These are phyloP conservation scores for Platalea minor DNA, from an alignment of 2,797 vertebrate genomes.

Conservation along the genomic window DNA sequence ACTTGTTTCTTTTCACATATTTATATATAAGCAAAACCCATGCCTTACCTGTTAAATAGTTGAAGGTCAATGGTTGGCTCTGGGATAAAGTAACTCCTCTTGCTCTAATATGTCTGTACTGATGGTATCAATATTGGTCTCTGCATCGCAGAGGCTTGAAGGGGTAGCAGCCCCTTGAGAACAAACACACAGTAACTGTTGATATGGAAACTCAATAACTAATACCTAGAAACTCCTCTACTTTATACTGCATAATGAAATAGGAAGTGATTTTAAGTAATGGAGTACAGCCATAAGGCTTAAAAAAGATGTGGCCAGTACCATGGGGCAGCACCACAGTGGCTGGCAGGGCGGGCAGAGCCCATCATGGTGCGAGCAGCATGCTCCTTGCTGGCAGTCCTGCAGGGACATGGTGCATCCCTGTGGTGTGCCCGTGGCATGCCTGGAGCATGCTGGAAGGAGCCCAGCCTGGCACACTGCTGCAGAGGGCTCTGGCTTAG, in stretches of 20 bases:
- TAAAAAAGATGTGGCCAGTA: background rate
- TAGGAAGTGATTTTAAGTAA: background rate
- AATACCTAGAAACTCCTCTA: background rate
- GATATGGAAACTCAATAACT: background rate
- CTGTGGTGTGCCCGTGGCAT: fast-evolving
- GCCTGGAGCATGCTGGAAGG: background rate
- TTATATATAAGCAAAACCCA: fast-evolving
- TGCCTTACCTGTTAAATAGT: background rate
- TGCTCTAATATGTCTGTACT: background rate
- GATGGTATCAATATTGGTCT: background rate
- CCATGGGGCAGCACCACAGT: fast-evolving
- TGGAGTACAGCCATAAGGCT: no score
- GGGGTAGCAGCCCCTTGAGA: background rate
- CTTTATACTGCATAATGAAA: background rate
- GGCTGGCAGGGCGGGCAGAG: background rate
- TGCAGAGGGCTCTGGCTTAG: background rate
- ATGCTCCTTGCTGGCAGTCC: background rate
- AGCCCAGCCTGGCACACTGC: background rate
- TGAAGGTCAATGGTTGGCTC: background rate
- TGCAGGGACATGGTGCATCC: background rate
- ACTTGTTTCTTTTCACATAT: background rate
- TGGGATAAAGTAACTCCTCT: background rate
- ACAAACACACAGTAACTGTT: fast-evolving
- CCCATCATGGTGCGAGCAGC: fast-evolving
- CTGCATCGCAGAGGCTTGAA: background rate